A percentile compares a stretch with the other conserved stretches of the same genome.
Evolutionary conservation across 2,113 vertebrate species (phyloP).

Genomic region (Sorex fumeus): DNA sequence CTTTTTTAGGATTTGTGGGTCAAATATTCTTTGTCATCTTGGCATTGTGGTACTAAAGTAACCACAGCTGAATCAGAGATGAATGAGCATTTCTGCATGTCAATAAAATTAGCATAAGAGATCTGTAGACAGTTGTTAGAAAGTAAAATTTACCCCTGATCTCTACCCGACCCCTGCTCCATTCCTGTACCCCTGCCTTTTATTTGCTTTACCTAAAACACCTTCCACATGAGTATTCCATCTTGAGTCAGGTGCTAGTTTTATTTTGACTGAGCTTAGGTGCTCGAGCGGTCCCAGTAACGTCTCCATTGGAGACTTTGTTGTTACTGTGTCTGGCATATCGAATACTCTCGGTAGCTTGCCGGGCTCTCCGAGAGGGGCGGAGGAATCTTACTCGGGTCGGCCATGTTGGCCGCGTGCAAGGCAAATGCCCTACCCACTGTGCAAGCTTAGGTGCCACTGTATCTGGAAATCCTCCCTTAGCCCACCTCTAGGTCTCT

Average conservation of each 20-base stretch:
- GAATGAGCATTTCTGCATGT: neutral
- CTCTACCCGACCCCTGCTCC: neutral
- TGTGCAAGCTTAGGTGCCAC: neutral
- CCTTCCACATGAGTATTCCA: neutral
- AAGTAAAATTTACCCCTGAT: neutral
- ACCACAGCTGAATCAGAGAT: too few species aligned
- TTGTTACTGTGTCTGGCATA: too few species aligned
- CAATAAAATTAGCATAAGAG: too few species aligned
- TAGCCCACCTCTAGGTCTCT: neutral
- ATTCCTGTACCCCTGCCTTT: neutral
- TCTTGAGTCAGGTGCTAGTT: neutral
- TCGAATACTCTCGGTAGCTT: too few species aligned
- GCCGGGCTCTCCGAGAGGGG: too few species aligned
- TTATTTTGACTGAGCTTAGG: neutral
- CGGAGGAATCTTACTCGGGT: too few species aligned
- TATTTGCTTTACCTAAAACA: neutral
- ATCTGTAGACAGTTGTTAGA: neutral
- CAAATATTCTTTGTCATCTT: neutral
- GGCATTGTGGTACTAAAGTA: neutral
- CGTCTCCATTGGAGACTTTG: too few species aligned
- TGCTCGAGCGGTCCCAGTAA: too few species aligned
- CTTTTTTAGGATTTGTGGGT: neutral
- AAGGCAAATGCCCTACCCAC: too few species aligned
- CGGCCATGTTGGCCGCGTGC: too few species aligned
- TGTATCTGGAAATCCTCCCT: neutral